Evolutionary conservation across 2,113 vertebrate species (phyloP), one percentile per base, ranked within the genome.

Genomic region (Cacatua alba): DNA sequence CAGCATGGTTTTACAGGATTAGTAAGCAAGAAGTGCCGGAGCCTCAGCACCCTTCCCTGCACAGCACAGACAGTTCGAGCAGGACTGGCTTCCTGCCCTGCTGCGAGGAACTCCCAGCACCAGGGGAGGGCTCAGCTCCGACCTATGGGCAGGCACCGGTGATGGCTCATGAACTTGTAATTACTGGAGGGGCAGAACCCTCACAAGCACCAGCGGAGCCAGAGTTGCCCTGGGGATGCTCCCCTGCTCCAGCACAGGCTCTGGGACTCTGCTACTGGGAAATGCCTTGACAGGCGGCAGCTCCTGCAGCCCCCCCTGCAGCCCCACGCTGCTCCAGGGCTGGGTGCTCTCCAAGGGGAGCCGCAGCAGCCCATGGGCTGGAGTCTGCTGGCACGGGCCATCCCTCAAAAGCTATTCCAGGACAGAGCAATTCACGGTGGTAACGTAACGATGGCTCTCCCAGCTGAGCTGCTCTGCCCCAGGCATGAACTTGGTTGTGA

Each of bases 301-400:
- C 17, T 70, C 77, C 75, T 3, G 2, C 53, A 52, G 29, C 74
- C 49, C 65, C 21, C 67, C 77, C 75, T 3, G 2, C 53, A 52
- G 29, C 74, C 49, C 65, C 21, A 12, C 2, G 0, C 55, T 84
- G 57, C 86, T 67, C 70, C 49, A 4, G 5, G 46, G 29, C 14
- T 0, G 74, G 75, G 88, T 0, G 5, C 51, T 46, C 65, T 48
- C 70, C 83, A 35, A 31, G 76, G 82, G 59, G 29, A 65, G 88
- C 78, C 83, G 76, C 88, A 37, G 51, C 33, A 96, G 69, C 95
- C 90, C 78, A 75, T 48, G 93, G 93, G 88, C 74, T 33, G 51
- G 14, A 82, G 82, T 48, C 76, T 59, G 60, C 82, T 65, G 89
- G 79, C 89, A 85, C 20, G 0, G 5, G 5, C 6, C 8, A 48